Evolutionary conservation across 2,797 vertebrate genomes (phyloP), one percentile per base, ranked within the genome.

Genomic region (Myotis pilosus): DNA sequence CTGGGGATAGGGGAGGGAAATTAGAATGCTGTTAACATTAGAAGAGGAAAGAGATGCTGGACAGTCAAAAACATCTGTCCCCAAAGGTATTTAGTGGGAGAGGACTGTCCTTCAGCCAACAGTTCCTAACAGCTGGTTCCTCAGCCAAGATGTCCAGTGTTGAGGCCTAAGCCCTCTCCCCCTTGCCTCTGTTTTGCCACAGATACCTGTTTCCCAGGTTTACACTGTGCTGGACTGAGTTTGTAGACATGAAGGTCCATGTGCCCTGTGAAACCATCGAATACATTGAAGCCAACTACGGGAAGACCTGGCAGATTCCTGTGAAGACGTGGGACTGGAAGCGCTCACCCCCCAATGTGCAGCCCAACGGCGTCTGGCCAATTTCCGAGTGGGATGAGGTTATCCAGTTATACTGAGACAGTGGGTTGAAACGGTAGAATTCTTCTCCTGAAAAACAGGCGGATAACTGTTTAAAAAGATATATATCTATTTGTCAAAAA

Each of bases 251-350:
- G 20, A 99, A 98, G 90, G 98, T 99, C 10, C 98, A 97, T 0
- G 99, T 99, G 30, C 99, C 99, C 0, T 99, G 99, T 55, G 98
- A 99, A 97, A 99, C 99, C 0, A 94, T 98, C 2, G 98, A 98
- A 62, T 99, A 99, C 1, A 97, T 99, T 36, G 98, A 97, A 91
- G 99, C 99, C 5, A 99, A 99, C 97, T 99, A 99, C 0, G 99
- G 99, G 3, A 92, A 98, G 0, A 97, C 98, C 76, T 99, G 99
- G 99, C 98, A 98, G 80, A 96, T 99, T 95, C 99, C 99, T 0
- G 96, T 99, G 79, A 99, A 98, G 97, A 98, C 25, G 0, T 99
- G 99, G 99, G 99, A 99, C 98, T 99, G 99, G 99, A 99, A 99
- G 96, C 98, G 96, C 11, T 99, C 99, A 0, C 99, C 99, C 0